Evolutionary conservation across 2,113 vertebrate genomes (phyloP), one percentile per base, ranked within the genome.

Genomic region (Lagenorhynchus albirostris): DNA sequence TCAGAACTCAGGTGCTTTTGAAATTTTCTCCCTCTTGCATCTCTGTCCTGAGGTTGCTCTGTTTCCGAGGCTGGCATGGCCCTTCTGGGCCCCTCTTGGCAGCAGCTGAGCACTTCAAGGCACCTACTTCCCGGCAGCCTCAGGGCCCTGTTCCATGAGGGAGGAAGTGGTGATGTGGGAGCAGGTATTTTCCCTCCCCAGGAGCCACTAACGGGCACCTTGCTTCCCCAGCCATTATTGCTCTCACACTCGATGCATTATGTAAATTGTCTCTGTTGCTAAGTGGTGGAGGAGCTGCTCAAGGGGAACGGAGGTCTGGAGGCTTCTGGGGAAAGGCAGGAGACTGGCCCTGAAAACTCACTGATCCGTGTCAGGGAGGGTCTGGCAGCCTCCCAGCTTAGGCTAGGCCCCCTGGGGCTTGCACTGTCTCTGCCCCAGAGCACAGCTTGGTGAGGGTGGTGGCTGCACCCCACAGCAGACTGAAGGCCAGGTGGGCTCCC

Each of bases 201-300:
- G 90, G 84, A 94, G 65, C 86, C 85, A 41, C 91, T 92, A 80
- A 63, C 47, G 8, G 96, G 96, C 95, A 95, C 96, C 96, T 96
- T 79, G 70, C 96, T 95, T 92, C 94, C 87, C 79, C 89, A 97
- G 95, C 96, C 97, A 84, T 97, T 97, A 97, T 41, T 93, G 89
- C 74, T 93, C 92, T 94, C 89, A 77, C 79, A 90, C 36, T 70
- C 0, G 0, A 77, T 96, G 96, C 97, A 96, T 98, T 97, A 98
- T 97, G 98, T 96, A 98, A 98, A 98, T 97, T 88, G 90, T 96
- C 96, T 97, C 98, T 0, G 70, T 94, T 93, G 96, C 97, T 97
- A 96, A 98, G 94, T 97, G 96, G 93, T 84, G 31, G 47, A 81
- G 94, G 79, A 96, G 58, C 92, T 80, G 26, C 85, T 96, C 55